phyloP scores from a whole-genome alignment of 2,888 invertebrate genomes.

The Ptychoptera albimana region DNA sequence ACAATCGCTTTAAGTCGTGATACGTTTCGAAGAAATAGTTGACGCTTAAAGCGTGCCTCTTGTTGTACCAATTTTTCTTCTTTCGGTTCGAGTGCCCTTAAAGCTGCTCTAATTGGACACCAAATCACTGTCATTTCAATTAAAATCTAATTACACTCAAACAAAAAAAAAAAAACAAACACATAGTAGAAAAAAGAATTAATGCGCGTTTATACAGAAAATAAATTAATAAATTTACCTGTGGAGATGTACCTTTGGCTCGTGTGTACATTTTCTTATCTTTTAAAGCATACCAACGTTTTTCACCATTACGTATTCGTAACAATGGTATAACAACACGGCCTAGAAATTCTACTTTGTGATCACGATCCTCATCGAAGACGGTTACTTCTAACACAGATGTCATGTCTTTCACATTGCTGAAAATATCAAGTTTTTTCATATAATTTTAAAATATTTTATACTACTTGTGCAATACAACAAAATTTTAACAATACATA shows the following conservation, averaged over 20 bases:
- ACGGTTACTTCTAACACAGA: conserved; percentile 89
- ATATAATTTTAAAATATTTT: background rate
- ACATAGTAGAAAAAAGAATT: background rate
- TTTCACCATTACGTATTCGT: conserved; percentile 74
- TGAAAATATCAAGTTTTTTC: conserved; percentile 24
- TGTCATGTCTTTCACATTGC: conserved; percentile 90
- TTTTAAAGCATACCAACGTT: conserved; percentile 90
- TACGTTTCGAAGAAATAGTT: conserved; percentile 86
- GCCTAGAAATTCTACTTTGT: conserved; percentile 95
- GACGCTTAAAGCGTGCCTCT: conserved; percentile 89
- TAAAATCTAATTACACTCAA: conserved; percentile 39
- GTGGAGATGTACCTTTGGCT: conserved; percentile 84
- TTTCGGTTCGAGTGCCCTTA: conserved; percentile 84
- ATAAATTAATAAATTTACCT: conserved; percentile 23
- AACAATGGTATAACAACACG: conserved; percentile 79
- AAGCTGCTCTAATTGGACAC: conserved; percentile 83
- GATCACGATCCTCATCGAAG: conserved; percentile 94
- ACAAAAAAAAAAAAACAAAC: background rate
- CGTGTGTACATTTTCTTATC: conserved; percentile 81
- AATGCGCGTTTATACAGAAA: background rate
- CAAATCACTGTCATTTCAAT: conserved; percentile 84
- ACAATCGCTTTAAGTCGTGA: conserved; percentile 80
- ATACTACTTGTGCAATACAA: too few species aligned
- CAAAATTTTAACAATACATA: too few species aligned
- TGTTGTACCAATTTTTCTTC: conserved; percentile 91